These are phyloP conservation scores for Euclidia mi DNA, from an alignment of 2,888 invertebrate genomes.

Conservation along the genomic window DNA sequence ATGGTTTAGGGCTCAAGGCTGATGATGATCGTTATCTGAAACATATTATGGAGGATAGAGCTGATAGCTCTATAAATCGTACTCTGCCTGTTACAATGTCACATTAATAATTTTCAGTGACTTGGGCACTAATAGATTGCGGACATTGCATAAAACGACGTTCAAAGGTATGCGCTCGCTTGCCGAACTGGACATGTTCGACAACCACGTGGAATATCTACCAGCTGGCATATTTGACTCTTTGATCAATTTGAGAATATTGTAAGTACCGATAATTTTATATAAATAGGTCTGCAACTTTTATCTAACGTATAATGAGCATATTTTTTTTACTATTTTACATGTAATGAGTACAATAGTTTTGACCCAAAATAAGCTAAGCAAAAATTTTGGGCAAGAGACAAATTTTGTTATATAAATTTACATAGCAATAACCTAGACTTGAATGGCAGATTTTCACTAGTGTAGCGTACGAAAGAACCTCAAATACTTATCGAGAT, in stretches of 20 bases:
- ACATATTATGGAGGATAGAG: not conserved
- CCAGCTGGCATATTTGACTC: slow-evolving; percentile 92
- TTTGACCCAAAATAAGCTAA: no score
- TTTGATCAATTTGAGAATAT: slow-evolving; percentile 90
- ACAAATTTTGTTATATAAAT: no score
- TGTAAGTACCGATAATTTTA: no score
- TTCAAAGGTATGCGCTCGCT: slow-evolving; percentile 92
- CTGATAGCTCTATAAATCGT: slow-evolving; percentile 9
- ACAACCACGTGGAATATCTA: slow-evolving; percentile 92
- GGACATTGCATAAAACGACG: slow-evolving; percentile 92
- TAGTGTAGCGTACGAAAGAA: no score
- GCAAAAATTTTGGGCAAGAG: no score
- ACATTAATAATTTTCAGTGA: slow-evolving; percentile 89
- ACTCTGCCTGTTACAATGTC: slow-evolving; percentile 11
- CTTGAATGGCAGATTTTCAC: no score
- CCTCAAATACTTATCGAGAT: no score
- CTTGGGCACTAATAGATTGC: slow-evolving; percentile 92
- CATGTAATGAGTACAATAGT: no score
- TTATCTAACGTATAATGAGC: no score
- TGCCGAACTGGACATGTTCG: slow-evolving; percentile 92
- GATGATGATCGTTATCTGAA: slow-evolving; percentile 1
- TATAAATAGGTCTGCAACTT: no score
- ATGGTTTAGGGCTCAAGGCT: not conserved
- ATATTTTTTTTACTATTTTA: no score
- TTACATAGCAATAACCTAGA: no score